Conservation (phyloP, 2,888 invertebrate genomes). For the Venusia cambrica region DNA sequence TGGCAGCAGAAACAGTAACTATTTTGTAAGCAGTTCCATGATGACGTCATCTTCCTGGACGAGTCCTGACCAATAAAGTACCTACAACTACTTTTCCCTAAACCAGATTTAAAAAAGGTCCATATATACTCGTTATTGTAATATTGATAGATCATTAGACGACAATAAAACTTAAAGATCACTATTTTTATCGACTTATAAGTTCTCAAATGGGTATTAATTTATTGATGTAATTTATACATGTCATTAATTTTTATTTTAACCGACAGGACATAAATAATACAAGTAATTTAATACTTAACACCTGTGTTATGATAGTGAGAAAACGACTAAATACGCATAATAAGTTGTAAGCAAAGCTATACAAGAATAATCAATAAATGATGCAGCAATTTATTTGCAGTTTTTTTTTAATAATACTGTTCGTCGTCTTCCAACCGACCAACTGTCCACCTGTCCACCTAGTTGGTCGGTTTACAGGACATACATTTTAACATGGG, state of each 20-base stretch:
- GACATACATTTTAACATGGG: too few relatives aligned
- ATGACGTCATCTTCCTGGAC: too few relatives aligned
- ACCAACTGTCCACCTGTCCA: too few relatives aligned
- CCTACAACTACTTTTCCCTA: too few relatives aligned
- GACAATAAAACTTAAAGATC: slow-evolving; percentile 24
- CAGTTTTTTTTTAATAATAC: too few relatives aligned
- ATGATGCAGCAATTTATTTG: background rate
- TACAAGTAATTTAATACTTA: slow-evolving; percentile 32
- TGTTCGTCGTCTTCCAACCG: too few relatives aligned
- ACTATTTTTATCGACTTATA: slow-evolving; percentile 28
- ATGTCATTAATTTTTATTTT: slow-evolving; percentile 32
- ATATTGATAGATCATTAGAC: slow-evolving; percentile 25
- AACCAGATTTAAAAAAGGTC: too few relatives aligned
- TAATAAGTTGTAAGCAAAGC: slow-evolving; percentile 2
- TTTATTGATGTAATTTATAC: slow-evolving; percentile 28
- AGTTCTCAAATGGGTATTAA: slow-evolving; percentile 25
- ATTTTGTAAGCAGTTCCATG: too few relatives aligned
- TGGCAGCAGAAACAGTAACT: too few relatives aligned
- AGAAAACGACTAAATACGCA: slow-evolving; percentile 14
- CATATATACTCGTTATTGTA: too few relatives aligned
- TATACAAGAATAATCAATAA: slow-evolving; percentile 2
- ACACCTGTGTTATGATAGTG: slow-evolving; percentile 30
- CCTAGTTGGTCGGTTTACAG: too few relatives aligned
- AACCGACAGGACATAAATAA: slow-evolving; percentile 30
- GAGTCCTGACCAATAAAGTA: too few relatives aligned